phyloP scores from a whole-genome alignment of 2,797 vertebrate species.

The Epinephelus awoara region DNA sequence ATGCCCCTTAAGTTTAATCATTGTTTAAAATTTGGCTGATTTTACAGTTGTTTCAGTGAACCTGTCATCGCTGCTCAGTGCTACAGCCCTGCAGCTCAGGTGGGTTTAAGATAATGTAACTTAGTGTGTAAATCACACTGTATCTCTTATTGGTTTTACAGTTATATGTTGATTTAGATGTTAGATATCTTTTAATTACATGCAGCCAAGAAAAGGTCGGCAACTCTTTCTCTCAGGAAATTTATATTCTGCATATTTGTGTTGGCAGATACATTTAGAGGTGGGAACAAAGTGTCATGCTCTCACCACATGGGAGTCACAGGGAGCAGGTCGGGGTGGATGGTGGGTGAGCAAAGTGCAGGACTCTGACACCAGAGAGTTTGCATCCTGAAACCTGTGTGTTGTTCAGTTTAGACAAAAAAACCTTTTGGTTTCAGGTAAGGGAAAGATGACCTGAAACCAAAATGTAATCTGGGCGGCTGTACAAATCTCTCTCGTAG shows the following conservation, averaged over 20 bases:
- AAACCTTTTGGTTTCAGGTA: background rate
- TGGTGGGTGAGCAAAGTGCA: background rate
- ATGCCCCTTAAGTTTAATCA: background rate
- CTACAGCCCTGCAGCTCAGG: background rate
- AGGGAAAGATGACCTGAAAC: too few species aligned
- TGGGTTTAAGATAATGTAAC: background rate
- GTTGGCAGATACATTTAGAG: background rate
- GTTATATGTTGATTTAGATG: background rate
- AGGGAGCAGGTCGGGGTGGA: background rate
- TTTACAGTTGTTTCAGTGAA: background rate
- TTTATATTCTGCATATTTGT: too few species aligned
- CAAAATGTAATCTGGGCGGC: too few species aligned
- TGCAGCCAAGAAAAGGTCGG: background rate
- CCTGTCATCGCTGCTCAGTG: background rate
- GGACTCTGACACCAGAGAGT: background rate
- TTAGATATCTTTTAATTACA: slow-evolving; percentile 8
- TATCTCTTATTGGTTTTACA: background rate
- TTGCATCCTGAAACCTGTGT: background rate
- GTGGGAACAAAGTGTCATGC: background rate
- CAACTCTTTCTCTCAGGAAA: background rate
- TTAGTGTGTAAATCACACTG: background rate
- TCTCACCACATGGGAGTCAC: background rate
- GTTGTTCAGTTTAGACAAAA: too few species aligned
- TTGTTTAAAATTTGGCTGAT: background rate
- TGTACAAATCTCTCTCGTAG: background rate